phyloP scores from a whole-genome alignment of 2,113 vertebrate species.

The Callospermophilus lateralis region DNA sequence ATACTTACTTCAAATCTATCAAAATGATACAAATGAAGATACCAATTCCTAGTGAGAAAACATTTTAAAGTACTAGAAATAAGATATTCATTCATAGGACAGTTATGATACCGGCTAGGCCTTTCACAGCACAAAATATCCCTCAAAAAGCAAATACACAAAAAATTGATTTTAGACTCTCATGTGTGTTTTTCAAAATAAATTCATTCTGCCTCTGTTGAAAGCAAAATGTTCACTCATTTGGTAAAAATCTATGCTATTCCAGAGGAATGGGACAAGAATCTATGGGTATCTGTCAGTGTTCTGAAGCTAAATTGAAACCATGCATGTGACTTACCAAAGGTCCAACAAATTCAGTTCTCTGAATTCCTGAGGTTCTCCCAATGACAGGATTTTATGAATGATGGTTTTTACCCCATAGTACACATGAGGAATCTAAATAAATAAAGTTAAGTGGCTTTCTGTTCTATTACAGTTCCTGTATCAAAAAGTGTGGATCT shows the following conservation, averaged over 20 bases:
- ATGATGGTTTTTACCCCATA: neutral
- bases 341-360: neutral
- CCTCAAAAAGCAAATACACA: neutral
- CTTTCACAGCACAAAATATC: neutral
- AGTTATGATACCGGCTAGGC: neutral
- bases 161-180: neutral
- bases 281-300: neutral
- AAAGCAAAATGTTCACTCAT: neutral
- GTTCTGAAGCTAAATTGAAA: neutral
- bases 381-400: neutral
- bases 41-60: neutral
- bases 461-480: neutral
- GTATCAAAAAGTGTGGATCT: neutral
- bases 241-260: neutral
- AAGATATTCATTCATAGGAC: neutral
- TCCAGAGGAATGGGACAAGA: neutral
- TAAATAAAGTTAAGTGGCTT: neutral
- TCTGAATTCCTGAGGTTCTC: neutral
- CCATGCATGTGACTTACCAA: neutral
- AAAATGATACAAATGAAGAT: neutral
- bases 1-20: neutral
- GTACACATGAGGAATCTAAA: neutral
- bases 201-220: neutral
- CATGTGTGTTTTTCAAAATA: neutral
- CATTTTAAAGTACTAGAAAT: neutral